Conservation (phyloP, 2,797 vertebrate genomes). For the Gallinago stenura region DNA sequence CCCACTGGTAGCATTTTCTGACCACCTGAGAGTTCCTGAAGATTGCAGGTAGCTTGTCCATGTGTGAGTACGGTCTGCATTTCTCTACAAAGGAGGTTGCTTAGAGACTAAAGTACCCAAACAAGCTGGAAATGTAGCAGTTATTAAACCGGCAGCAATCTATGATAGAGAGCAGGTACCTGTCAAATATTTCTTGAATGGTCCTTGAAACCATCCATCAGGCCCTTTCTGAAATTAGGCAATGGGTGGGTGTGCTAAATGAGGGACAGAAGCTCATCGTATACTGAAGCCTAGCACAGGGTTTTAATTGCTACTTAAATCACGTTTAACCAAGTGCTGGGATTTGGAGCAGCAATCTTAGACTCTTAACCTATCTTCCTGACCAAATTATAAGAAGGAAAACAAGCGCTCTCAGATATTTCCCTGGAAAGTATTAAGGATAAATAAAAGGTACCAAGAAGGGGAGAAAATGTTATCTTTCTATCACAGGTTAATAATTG, state of each 20-base stretch:
- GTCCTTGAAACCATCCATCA: conserved; percentile 33
- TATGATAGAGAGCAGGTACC: neutral
- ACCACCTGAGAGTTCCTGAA: neutral
- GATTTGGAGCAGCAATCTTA: conserved; percentile 47
- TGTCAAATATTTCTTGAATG: neutral
- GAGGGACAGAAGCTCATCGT: neutral
- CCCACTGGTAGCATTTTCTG: neutral
- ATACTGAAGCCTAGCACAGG: neutral
- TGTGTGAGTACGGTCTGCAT: accelerated
- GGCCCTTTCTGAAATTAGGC: conserved; percentile 19
- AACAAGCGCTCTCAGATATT: conserved; percentile 53
- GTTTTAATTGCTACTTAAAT: conserved; percentile 68
- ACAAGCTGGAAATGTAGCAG: neutral
- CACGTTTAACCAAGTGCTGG: conserved; percentile 46
- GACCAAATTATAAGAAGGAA: conserved; percentile 48
- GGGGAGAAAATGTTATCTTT: conserved; percentile 20
- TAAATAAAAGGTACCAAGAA: conserved; percentile 50
- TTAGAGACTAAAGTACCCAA: neutral
- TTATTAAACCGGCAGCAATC: neutral
- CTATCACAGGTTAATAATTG: conserved; percentile 54
- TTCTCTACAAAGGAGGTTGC: neutral
- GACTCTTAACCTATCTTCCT: conserved; percentile 40
- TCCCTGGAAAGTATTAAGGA: conserved; percentile 54
- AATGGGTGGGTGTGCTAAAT: neutral
- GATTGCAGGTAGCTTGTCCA: neutral